A percentile compares a stretch with the other conserved stretches of the same genome.
Conservation (phyloP, 2,888 invertebrate species). For the Laspeyria flexula region DNA sequence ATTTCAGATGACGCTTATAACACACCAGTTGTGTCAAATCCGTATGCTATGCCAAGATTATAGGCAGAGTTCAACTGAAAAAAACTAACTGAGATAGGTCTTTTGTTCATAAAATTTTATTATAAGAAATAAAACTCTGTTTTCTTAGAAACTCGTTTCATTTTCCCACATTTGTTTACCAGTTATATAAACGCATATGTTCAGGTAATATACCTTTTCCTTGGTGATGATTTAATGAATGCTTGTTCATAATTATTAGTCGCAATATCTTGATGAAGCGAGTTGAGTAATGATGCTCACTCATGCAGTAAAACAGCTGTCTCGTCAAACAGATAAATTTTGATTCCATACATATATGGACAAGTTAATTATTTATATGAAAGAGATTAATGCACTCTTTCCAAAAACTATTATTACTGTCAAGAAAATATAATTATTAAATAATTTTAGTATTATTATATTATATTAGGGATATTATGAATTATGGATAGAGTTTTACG, state of each 20-base stretch:
- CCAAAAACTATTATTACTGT: background rate
- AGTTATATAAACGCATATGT: background rate
- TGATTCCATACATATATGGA: slow-evolving; percentile 4
- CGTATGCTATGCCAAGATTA: slow-evolving; percentile 25
- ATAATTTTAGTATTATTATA: too few species aligned
- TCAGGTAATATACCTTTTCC: slow-evolving; percentile 43
- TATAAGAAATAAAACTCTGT: background rate
- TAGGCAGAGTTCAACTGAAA: slow-evolving; percentile 4
- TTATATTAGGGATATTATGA: too few species aligned
- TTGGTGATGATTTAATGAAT: slow-evolving; percentile 28
- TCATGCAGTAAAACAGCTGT: slow-evolving; percentile 27
- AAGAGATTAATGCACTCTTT: background rate
- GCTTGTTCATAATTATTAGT: slow-evolving; percentile 35
- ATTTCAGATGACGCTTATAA: slow-evolving; percentile 37
- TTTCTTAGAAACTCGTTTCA: slow-evolving; percentile 5
- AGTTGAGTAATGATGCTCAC: slow-evolving; percentile 20
- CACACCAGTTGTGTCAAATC: slow-evolving; percentile 12
- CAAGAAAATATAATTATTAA: slow-evolving; percentile 17
- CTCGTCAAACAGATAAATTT: slow-evolving; percentile 19
- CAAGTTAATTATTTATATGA: slow-evolving; percentile 5
- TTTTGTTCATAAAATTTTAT: background rate
- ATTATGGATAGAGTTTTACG: too few species aligned
- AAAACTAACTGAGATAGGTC: too few species aligned
- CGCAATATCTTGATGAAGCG: slow-evolving; percentile 14
- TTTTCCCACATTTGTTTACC: background rate